Conservation (phyloP, 2,797 vertebrate genomes). For the Sarcophilus harrisii region DNA sequence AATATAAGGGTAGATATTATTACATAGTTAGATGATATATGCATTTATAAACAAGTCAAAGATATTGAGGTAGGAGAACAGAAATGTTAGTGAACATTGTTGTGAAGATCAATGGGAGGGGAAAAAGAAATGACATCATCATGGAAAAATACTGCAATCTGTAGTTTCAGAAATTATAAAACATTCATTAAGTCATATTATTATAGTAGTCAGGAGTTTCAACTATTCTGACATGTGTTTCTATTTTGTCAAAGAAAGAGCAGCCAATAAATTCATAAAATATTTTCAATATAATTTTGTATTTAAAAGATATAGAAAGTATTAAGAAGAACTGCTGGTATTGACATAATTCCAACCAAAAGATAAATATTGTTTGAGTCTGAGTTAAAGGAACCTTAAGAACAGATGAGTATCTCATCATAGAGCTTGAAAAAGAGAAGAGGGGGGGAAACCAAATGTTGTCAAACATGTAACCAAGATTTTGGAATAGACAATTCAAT, state of each 20-base stretch:
- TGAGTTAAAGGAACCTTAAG: background rate
- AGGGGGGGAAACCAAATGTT: background rate
- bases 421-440: background rate
- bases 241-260: background rate
- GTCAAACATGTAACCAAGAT: background rate
- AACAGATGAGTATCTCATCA: background rate
- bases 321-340: background rate
- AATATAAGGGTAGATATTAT: background rate
- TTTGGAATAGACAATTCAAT: background rate
- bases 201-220: background rate
- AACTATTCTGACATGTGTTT: background rate
- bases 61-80: background rate
- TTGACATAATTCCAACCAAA: background rate
- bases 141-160: background rate
- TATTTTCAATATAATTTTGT: background rate
- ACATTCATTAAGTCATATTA: background rate
- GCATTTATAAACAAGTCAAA: background rate
- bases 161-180: background rate
- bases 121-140: background rate
- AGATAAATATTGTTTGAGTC: background rate
- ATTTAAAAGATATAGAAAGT: background rate
- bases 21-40: background rate
- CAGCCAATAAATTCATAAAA: background rate
- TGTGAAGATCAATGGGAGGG: background rate
- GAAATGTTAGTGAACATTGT: background rate